Base-by-base conservation (phyloP, 1,140 invertebrate genomes). In the Lucilia sericata region DNA sequence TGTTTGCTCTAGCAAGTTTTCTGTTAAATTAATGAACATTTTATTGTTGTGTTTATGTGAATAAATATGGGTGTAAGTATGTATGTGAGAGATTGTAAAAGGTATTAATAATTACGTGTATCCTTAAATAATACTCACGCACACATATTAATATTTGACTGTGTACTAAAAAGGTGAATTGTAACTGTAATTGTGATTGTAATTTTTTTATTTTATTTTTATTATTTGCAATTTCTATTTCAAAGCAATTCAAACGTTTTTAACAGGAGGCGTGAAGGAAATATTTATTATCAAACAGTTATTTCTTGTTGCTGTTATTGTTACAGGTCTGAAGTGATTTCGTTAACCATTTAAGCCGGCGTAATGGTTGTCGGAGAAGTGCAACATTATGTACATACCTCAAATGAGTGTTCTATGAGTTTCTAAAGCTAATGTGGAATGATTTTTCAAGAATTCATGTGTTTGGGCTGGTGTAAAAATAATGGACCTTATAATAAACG, bases 211-310 rank as follows among this genome's bases (percentile, higher is more conserved):
- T 21, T 70, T 70, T 70, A 8, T 21, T 70, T 70, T 70, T 70
- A 78, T 78, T 36, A 78, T 47, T 78, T 78, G 75, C n/a, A 78
- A 78, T 78, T 78, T 78, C 34, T 47, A 78, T 78, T 78, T 78
- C 36, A 47, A n/a, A 19, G 19, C 75, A 78, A 30, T 75, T 75
- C 12, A 75, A 75, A 78, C 2, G 47, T 47, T 78, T 42, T 78
- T 47, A 78, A 78, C 75, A 78, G 17, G 14, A 78, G 75, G 75
- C 75, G 36, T 78, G 75, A 78, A 78, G 7, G 34, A 78, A 78
- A 78, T 78, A 78, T 78, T 42, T 78, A 78, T 78, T 36, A 47
- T 21, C 19, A 21, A 47, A 47, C 75, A 49, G 36, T 78, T 78
- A 12, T 78, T 75, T 75, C 25, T 36, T 75, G 74, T 14, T 55